These are phyloP conservation scores for Scelioninae gen. 2 DNA, from an alignment of 2,888 invertebrate genomes.

Conservation along the genomic window DNA sequence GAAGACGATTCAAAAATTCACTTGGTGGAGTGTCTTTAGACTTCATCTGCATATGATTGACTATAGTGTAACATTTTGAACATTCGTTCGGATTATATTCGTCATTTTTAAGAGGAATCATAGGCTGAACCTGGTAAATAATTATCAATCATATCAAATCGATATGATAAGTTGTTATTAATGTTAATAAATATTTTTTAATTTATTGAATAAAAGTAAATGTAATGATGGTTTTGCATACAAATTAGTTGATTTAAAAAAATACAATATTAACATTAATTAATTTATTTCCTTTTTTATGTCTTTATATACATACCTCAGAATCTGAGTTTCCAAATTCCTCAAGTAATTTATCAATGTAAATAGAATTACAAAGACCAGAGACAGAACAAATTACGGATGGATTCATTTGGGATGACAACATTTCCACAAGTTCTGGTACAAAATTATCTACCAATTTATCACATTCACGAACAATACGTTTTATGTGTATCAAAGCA, in stretches of 20 bases:
- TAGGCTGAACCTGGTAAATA: constrained; percentile 24
- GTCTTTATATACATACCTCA: constrained; percentile 57
- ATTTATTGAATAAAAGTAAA: too few relatives aligned
- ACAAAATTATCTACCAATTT: constrained; percentile 89
- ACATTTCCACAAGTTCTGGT: constrained; percentile 89
- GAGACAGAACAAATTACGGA: constrained; percentile 91
- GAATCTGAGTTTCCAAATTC: constrained; percentile 73
- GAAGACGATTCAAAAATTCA: constrained; percentile 65
- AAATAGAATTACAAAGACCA: constrained; percentile 88
- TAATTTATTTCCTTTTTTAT: constrained; percentile 2
- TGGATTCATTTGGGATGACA: constrained; percentile 94
- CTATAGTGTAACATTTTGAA: constrained; percentile 71
- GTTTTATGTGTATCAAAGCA: constrained; percentile 84
- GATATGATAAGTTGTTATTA: too few relatives aligned
- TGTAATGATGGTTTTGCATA: too few relatives aligned
- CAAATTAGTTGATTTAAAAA: too few relatives aligned
- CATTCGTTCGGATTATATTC: constrained; percentile 72
- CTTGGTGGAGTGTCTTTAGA: constrained; percentile 65
- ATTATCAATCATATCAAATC: too few relatives aligned
- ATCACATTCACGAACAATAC: constrained; percentile 85
- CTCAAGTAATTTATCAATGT: constrained; percentile 81
- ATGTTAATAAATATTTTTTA: too few relatives aligned
- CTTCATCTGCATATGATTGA: constrained; percentile 70
- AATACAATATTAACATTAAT: too few relatives aligned
- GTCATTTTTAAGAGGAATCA: constrained; percentile 65